These are phyloP conservation scores for Drosophila miranda DNA, from an alignment of 1,140 invertebrate species.

Conservation along the genomic window DNA sequence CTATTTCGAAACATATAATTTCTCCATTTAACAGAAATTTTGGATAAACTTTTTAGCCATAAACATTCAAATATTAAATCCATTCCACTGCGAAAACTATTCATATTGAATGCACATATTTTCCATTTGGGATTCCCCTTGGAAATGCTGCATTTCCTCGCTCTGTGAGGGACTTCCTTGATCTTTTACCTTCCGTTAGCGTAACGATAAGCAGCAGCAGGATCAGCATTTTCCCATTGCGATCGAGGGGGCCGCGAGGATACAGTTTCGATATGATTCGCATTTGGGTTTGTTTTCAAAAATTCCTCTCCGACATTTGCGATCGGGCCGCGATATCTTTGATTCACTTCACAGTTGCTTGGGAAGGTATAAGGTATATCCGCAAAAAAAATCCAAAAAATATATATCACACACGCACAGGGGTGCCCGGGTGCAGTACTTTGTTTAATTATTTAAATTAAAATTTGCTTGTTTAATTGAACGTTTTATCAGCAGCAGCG, in stretches of 20 bases:
- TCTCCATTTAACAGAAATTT: no score
- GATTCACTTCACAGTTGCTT: slow-evolving; percentile 9
- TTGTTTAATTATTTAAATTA: not conserved
- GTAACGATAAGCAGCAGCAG: slow-evolving; percentile 54
- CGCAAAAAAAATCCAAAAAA: slow-evolving; percentile 30
- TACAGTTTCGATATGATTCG: slow-evolving; percentile 43
- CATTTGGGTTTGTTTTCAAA: slow-evolving; percentile 48
- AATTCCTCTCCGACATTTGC: slow-evolving; percentile 39
- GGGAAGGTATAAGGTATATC: no score
- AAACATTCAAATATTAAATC: no score
- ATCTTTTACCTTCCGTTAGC: slow-evolving; percentile 68
- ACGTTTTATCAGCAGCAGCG: no score
- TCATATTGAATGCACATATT: no score
- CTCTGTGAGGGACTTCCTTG: not conserved
- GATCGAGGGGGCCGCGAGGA: slow-evolving; percentile 26
- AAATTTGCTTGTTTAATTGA: not conserved
- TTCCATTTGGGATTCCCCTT: no score
- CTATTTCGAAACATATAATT: no score
- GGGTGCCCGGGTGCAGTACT: no score
- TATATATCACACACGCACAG: not conserved
- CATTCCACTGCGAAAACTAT: no score
- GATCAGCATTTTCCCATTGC: slow-evolving; percentile 75
- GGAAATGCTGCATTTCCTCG: no score
- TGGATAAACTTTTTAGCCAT: no score
- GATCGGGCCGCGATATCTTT: slow-evolving; percentile 29